phyloP scores from a whole-genome alignment of 2,888 invertebrate species.

The Phrixothrix hirtus region DNA sequence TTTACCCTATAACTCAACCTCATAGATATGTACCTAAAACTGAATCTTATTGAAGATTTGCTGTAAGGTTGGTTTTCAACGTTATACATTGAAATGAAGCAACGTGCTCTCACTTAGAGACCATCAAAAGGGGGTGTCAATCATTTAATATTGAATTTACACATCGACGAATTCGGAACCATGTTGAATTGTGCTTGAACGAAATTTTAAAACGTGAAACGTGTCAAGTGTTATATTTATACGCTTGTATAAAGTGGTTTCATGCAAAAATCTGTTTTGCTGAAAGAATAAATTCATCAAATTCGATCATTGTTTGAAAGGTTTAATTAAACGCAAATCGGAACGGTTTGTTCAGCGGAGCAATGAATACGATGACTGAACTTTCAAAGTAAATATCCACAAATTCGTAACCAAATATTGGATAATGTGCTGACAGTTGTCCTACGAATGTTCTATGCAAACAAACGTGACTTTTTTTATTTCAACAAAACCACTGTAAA shows the following conservation, averaged over 20 bases:
- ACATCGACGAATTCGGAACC: constrained; percentile 37
- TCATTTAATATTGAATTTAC: constrained; percentile 51
- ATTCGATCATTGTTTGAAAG: constrained; percentile 4
- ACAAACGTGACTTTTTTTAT: too few species aligned
- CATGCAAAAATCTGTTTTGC: constrained; percentile 26
- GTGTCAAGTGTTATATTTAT: constrained; percentile 31
- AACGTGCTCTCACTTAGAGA: constrained; percentile 37
- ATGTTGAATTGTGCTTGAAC: constrained; percentile 43
- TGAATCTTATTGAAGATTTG: constrained; percentile 6
- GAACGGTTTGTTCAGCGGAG: constrained; percentile 5
- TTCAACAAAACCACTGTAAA: too few species aligned
- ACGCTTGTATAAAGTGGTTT: constrained; percentile 28
- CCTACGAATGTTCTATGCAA: background rate
- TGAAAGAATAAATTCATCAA: constrained; percentile 17
- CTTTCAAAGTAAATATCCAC: constrained; percentile 9
- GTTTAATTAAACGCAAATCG: constrained; percentile 20
- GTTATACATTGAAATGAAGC: constrained; percentile 23
- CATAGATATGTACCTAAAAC: constrained; percentile 7
- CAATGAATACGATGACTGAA: background rate
- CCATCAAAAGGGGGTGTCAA: constrained; percentile 51
- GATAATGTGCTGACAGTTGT: background rate
- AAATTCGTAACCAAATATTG: constrained; percentile 16
- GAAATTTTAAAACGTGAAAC: constrained; percentile 41
- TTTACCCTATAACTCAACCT: constrained; percentile 22
- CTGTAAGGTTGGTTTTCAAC: constrained; percentile 12